Conservation (phyloP, 2,797 vertebrate genomes). For the Halcyon smyrnensis region DNA sequence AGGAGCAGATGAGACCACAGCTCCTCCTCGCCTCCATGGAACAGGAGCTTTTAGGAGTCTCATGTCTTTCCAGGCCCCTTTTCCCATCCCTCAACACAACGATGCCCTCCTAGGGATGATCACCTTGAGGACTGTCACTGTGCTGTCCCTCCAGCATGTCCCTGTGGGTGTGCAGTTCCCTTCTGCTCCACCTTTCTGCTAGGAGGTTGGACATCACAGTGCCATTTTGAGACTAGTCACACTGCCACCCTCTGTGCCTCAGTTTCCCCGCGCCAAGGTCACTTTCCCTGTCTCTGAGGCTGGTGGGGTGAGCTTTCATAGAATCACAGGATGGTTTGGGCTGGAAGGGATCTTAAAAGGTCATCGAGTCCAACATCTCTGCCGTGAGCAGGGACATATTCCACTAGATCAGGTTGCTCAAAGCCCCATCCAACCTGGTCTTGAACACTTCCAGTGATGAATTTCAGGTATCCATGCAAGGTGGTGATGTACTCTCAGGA, state of each 20-base stretch:
- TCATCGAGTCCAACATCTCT: background rate
- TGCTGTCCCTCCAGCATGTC: rapidly evolving
- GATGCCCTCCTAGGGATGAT: background rate
- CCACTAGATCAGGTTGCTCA: background rate
- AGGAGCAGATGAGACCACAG: rapidly evolving
- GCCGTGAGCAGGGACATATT: background rate
- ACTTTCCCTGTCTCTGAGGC: background rate
- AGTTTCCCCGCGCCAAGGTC: background rate
- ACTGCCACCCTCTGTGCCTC: background rate
- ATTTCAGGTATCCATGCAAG: rapidly evolving
- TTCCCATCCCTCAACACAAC: background rate
- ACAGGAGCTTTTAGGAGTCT: background rate
- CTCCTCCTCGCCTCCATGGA: rapidly evolving
- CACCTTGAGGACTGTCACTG: background rate
- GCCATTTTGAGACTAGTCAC: background rate
- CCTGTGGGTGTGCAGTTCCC: rapidly evolving
- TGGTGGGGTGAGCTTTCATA: background rate
- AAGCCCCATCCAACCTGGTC: background rate
- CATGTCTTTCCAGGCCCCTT: rapidly evolving
- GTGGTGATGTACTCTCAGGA: background rate
- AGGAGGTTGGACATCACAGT: background rate
- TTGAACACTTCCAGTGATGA: background rate
- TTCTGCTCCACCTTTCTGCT: background rate
- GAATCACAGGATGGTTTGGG: background rate
- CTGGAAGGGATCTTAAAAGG: background rate